Evolutionary conservation across 2,797 vertebrate genomes (phyloP).

Genomic region (Mormyrops attenuatus): DNA sequence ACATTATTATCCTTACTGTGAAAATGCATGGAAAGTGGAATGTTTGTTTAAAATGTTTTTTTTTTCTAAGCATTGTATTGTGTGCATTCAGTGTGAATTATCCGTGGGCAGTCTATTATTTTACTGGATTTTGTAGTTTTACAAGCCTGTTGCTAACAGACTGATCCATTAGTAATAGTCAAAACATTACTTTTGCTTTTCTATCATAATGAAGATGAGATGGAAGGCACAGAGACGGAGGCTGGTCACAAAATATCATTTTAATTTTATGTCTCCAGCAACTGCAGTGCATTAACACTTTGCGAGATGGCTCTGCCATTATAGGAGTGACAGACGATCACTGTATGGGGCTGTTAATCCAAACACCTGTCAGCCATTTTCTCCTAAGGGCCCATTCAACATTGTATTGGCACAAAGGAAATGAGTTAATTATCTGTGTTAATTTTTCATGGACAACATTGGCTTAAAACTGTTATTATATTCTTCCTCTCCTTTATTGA

Average conservation of each 20-base stretch:
- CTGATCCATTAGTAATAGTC: neutral
- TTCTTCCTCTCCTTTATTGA: neutral
- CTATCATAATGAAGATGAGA: neutral
- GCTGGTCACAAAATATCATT: neutral
- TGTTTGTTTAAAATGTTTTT: constrained; percentile 35
- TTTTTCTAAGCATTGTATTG: neutral
- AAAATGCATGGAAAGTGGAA: constrained; percentile 37
- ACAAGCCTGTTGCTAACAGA: neutral
- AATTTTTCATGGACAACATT: neutral
- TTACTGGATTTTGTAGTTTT: neutral
- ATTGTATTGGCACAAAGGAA: constrained; percentile 3
- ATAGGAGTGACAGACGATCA: neutral
- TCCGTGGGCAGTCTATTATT: neutral
- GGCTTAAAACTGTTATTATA: neutral
- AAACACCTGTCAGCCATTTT: constrained; percentile 1
- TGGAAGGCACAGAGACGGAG: neutral
- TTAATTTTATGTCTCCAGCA: constrained; percentile 1
- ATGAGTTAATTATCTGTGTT: constrained; percentile 13
- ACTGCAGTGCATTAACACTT: neutral
- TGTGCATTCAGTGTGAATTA: neutral
- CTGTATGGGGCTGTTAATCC: neutral
- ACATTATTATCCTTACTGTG: constrained; percentile 43
- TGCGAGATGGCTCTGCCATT: neutral
- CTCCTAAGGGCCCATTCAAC: neutral
- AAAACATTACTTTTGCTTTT: neutral